A percentile compares a stretch with the other conserved stretches of the same genome.
Evolutionary conservation across 1,140 invertebrate species (phyloP).

Genomic region (Augochlora pura): DNA sequence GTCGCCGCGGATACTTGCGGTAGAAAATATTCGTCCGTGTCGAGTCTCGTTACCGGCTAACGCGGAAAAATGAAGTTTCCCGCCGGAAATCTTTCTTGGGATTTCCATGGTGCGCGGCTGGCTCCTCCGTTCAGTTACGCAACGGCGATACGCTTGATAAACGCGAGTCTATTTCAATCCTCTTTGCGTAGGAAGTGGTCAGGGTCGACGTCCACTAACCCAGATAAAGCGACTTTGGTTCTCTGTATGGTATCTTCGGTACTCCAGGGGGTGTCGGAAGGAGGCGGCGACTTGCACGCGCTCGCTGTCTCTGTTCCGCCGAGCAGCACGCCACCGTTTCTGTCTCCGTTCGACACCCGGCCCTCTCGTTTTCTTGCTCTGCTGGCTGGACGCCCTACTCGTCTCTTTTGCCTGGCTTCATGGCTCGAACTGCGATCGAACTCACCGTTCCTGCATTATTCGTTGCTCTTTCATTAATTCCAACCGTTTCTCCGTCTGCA

Average conservation of each 20-base stretch:
- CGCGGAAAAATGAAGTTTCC: constrained; percentile 18
- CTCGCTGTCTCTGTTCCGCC: neutral
- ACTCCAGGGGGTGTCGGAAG: constrained; percentile 67
- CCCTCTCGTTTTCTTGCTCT: constrained; percentile 25
- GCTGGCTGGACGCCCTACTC: constrained; percentile 34
- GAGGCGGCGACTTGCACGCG: constrained; percentile 55
- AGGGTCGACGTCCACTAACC: constrained; percentile 70
- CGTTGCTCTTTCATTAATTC: constrained; percentile 31
- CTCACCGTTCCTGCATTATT: constrained; percentile 14
- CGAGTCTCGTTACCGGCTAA: no score
- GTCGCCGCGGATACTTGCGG: neutral
- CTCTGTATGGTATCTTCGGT: constrained; percentile 66
- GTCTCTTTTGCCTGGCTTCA: constrained; percentile 50
- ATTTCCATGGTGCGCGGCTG: constrained; percentile 14
- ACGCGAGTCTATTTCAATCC: constrained; percentile 65
- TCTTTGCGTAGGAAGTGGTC: constrained; percentile 66
- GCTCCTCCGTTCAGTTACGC: constrained; percentile 24
- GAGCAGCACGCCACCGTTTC: neutral
- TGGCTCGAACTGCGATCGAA: constrained; percentile 31
- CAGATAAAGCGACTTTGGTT: constrained; percentile 69
- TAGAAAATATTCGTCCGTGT: neutral
- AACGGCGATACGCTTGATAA: constrained; percentile 54
- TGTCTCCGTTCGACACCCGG: neutral
- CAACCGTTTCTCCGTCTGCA: neutral
- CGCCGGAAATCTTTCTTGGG: neutral